Evolutionary conservation across 2,113 vertebrate species (phyloP).

Genomic region (Ailuropoda melanoleuca): DNA sequence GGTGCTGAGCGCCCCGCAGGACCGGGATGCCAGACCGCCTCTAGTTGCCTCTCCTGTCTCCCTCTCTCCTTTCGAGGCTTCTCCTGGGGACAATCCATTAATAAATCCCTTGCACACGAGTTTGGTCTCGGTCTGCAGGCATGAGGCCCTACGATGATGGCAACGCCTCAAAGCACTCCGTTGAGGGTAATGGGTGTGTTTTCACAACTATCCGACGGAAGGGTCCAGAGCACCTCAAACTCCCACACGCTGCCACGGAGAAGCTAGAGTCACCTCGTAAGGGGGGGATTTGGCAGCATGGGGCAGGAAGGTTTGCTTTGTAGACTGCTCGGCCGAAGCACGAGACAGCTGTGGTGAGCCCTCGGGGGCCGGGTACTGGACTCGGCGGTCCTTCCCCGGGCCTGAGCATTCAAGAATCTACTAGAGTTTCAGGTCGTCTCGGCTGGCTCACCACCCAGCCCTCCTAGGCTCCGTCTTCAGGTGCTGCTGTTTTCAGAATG

Average conservation of each 20-base stretch:
- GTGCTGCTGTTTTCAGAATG: background rate
- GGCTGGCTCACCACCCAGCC: background rate
- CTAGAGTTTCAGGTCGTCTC: background rate
- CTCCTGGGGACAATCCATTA: background rate
- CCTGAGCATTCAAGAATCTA: background rate
- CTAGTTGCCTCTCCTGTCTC: background rate
- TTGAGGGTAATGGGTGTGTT: background rate
- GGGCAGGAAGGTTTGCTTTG: background rate
- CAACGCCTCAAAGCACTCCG: accelerated
- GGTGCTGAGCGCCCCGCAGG: accelerated
- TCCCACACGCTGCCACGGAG: accelerated
- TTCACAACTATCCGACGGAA: accelerated
- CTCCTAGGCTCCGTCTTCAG: background rate
- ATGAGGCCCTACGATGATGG: accelerated
- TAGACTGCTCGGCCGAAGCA: background rate
- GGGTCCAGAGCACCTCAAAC: too few species aligned
- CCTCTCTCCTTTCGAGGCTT: background rate
- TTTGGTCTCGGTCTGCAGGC: background rate
- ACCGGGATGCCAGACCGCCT: accelerated
- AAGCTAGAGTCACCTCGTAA: background rate
- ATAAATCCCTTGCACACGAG: too few species aligned
- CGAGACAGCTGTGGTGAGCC: background rate
- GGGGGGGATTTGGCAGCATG: accelerated
- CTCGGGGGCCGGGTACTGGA: background rate
- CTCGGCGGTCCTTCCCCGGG: background rate